These are phyloP conservation scores for Augochlora pura DNA, from an alignment of 1,140 invertebrate species.

Conservation along the genomic window DNA sequence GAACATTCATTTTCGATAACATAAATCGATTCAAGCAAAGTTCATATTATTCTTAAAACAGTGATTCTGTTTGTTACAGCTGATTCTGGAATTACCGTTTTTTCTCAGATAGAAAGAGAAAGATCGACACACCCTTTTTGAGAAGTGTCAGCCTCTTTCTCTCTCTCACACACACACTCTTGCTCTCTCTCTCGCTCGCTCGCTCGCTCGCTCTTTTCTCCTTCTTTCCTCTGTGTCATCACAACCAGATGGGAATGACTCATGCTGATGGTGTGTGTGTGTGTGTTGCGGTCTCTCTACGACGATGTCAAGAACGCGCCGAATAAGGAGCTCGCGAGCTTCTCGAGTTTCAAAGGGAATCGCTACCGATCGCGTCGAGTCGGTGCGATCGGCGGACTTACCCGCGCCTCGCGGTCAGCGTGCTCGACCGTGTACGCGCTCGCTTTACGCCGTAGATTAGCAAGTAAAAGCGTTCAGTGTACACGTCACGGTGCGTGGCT, in stretches of 20 bases:
- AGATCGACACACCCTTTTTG: conserved; percentile 59
- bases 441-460: conserved; percentile 33
- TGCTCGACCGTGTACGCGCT: conserved; percentile 33
- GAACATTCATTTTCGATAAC: no score
- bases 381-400: conserved; percentile 17
- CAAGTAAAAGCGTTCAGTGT: conserved; percentile 14
- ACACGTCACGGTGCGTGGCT: conserved; percentile 1
- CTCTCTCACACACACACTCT: no score
- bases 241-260: conserved; percentile 66
- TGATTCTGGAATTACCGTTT: no score
- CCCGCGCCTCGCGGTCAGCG: background rate
- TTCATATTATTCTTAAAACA: no score
- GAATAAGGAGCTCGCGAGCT: conserved; percentile 63
- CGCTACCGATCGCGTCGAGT: conserved; percentile 32
- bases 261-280: conserved; percentile 29
- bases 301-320: conserved; percentile 66
- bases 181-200: background rate
- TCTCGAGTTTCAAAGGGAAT: conserved; percentile 48
- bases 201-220: background rate
- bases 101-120: background rate
- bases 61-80: no score
- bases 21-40: no score
- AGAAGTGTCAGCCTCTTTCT: background rate
- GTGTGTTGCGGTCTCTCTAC: conserved; percentile 7
- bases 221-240: conserved; percentile 16